Conservation (phyloP, 1,140 invertebrate species). For the Conus ventricosus region DNA sequence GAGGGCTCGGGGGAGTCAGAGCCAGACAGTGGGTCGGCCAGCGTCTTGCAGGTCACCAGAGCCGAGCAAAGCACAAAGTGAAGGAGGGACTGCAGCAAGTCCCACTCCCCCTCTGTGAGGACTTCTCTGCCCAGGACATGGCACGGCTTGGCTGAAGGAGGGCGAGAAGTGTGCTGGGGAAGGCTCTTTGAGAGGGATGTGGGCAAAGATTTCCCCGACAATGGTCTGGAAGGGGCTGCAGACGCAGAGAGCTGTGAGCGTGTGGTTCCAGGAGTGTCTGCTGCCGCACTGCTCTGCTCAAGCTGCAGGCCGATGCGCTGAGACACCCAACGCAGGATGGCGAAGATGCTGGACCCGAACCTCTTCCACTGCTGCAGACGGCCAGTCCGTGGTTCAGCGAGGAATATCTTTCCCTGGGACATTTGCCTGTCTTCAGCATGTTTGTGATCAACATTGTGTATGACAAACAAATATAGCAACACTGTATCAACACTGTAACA, state of each 20-base stretch:
- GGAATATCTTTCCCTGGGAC: background rate
- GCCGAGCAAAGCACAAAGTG: background rate
- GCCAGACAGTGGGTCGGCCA: background rate
- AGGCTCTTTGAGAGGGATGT: background rate
- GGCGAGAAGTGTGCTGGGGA: background rate
- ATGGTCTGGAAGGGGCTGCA: background rate
- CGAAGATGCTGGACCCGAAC: conserved; percentile 9
- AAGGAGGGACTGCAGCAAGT: background rate
- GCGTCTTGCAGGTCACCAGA: background rate
- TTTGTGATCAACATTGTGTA: too few species aligned
- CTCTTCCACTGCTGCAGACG: conserved; percentile 14
- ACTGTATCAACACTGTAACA: too few species aligned
- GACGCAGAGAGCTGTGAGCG: background rate
- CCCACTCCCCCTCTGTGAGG: background rate
- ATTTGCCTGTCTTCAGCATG: too few species aligned
- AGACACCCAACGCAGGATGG: background rate
- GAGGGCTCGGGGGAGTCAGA: background rate
- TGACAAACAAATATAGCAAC: too few species aligned
- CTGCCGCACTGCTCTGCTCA: background rate
- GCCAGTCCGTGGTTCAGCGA: conserved; percentile 10
- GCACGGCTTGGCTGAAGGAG: background rate
- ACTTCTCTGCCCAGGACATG: background rate
- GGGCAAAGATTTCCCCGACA: background rate
- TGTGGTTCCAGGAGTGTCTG: background rate
- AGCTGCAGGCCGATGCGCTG: background rate